These are phyloP conservation scores for Chitala chitala DNA, from an alignment of 2,113 vertebrate species.

Conservation along the genomic window DNA sequence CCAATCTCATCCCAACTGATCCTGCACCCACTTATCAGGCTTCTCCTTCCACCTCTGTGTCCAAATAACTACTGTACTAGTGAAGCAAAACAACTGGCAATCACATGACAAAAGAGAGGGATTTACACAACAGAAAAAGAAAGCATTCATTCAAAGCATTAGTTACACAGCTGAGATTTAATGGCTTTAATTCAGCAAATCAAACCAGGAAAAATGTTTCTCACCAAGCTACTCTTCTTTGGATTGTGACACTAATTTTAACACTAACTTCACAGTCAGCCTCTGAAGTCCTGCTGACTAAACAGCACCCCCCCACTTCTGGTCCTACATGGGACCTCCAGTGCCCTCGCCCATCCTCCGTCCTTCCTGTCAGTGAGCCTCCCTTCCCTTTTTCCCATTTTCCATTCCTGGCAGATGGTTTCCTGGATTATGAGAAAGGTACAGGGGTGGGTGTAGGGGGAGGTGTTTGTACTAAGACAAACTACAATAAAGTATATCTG, in stretches of 20 bases:
- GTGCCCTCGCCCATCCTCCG: not conserved
- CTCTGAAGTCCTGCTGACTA: slow-evolving; percentile 1
- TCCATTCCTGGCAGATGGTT: not conserved
- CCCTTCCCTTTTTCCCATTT: not conserved
- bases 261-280: slow-evolving; percentile 4
- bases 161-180: too few relatives aligned
- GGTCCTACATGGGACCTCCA: not conserved
- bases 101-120: not conserved
- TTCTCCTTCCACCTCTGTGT: not conserved
- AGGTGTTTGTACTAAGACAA: too few relatives aligned
- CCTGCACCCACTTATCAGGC: not conserved
- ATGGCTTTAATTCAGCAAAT: not conserved
- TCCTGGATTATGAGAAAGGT: slow-evolving; percentile 9
- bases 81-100: too few relatives aligned
- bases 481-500: not conserved
- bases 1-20: not conserved
- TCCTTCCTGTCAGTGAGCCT: slow-evolving; percentile 7
- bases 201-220: slow-evolving; percentile 8
- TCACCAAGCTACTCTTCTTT: not conserved
- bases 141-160: not conserved
- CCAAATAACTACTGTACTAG: slow-evolving; percentile 1
- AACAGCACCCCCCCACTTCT: not conserved
- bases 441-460: not conserved
- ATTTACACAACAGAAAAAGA: not conserved
- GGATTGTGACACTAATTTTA: not conserved